A percentile compares a stretch with the other conserved stretches of the same genome.
These are phyloP conservation scores for Cosmorhoe ocellata DNA, from an alignment of 2,888 invertebrate species.

Conservation along the genomic window DNA sequence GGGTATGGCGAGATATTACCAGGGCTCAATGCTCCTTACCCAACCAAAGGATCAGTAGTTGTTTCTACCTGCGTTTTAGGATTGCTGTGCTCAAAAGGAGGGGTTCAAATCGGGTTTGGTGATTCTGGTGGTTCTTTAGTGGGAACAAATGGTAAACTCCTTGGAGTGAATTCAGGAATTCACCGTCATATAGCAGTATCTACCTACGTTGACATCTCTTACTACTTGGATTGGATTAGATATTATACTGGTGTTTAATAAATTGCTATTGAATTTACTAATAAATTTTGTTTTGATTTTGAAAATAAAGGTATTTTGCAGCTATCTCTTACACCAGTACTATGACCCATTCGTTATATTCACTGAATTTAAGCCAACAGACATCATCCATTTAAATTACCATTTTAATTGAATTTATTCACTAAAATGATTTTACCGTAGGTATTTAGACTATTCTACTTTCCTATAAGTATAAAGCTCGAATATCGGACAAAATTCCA, in stretches of 20 bases:
- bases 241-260: slow-evolving; percentile 3
- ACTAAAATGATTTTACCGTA: slow-evolving; percentile 40
- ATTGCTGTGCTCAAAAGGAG: slow-evolving; percentile 35
- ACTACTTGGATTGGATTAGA: slow-evolving; percentile 39
- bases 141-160: slow-evolving; percentile 26
- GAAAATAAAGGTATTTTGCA: too few species aligned
- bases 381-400: slow-evolving; percentile 50
- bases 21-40: neutral
- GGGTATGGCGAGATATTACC: slow-evolving; percentile 39
- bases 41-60: slow-evolving; percentile 31
- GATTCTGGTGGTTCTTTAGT: slow-evolving; percentile 45
- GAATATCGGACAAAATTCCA: too few species aligned
- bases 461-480: neutral
- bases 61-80: slow-evolving; percentile 24
- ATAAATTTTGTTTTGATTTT: too few species aligned
- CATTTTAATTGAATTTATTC: slow-evolving; percentile 59
- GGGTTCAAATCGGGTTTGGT: slow-evolving; percentile 33
- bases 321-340: neutral
- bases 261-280: too few species aligned
- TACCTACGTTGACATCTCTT: slow-evolving; percentile 34
- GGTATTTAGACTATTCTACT: slow-evolving; percentile 2
- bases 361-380: slow-evolving; percentile 37
- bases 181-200: slow-evolving; percentile 34
- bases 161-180: slow-evolving; percentile 40
- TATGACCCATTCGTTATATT: slow-evolving; percentile 30